Evolutionary conservation across 1,140 invertebrate species (phyloP), one percentile per base, ranked within the genome.

Genomic region (Sitophilus oryzae): DNA sequence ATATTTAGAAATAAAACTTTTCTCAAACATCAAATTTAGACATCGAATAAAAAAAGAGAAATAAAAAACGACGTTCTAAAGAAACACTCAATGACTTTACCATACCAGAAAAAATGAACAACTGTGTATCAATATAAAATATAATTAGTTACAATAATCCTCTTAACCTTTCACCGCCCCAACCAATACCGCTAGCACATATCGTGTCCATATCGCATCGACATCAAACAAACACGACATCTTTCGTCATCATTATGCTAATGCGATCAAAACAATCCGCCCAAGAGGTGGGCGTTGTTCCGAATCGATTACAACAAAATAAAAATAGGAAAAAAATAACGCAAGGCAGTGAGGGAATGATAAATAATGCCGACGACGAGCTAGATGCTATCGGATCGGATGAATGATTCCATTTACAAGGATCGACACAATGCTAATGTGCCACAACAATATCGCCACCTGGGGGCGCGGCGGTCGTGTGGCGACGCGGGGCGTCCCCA

Each of bases 361-460:
- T 6, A 30, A 30, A 3, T 9, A 30, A 16, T 10, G 15, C 23
- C 9, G 3, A 3, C 30, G 20, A 5, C 6, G 14, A 3, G 15
- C 23, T 8, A 15, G 45, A 52, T 42, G 37, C 37, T 40, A 52
- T 52, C 50, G 40, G 19, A 21, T 16, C 48, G 25, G 45, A 59
- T 59, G 57, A 59, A 50, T 54, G 9, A 10, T 50, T 53, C 35
- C 56, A 50, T 23, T 19, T 45, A 59, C 52, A 40, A 15, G 38
- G 18, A 15, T 40, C 38, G 38, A 14, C 19, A 40, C 38, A 40
- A 40, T 40, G 58, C 46, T 49, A 59, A 59, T 59, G 40, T 41
- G 58, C 18, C 36, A 56, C 56, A 60, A 60, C 56, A 60, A 52
- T 57, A 60, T 57, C 58, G 43, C 58, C 58, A 50, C 55, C 55